Conservation (phyloP, 2,113 vertebrate genomes). For the Tragelaphus strepsiceros region DNA sequence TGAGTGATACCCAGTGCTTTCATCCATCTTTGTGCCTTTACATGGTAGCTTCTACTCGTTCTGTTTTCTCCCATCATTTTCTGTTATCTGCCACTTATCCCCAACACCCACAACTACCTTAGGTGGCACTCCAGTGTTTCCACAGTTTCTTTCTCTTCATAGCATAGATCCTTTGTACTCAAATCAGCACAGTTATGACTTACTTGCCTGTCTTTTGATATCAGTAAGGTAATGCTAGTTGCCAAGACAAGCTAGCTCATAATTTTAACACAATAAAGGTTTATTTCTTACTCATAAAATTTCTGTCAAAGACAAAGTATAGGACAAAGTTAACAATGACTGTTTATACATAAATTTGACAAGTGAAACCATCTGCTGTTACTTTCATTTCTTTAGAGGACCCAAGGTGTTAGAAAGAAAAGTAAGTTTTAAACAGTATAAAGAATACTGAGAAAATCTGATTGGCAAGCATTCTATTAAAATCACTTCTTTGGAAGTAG, state of each 20-base stretch:
- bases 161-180: neutral
- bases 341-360: neutral
- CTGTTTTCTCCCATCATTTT: neutral
- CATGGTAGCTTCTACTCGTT: neutral
- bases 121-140: neutral
- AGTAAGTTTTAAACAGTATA: neutral
- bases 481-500: neutral
- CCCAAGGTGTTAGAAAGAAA: neutral
- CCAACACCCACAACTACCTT: neutral
- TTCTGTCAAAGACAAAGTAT: neutral
- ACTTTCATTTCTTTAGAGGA: neutral
- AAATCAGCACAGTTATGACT: neutral
- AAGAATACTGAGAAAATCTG: neutral
- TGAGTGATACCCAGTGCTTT: neutral
- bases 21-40: neutral
- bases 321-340: neutral
- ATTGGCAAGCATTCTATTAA: neutral
- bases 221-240: neutral
- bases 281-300: neutral
- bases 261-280: neutral
- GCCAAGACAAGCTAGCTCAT: neutral
- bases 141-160: neutral
- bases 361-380: neutral
- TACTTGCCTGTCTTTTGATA: neutral
- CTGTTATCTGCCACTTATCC: neutral